These are phyloP conservation scores for Ibidorhyncha struthersii DNA, from an alignment of 2,113 vertebrate genomes.

Conservation along the genomic window DNA sequence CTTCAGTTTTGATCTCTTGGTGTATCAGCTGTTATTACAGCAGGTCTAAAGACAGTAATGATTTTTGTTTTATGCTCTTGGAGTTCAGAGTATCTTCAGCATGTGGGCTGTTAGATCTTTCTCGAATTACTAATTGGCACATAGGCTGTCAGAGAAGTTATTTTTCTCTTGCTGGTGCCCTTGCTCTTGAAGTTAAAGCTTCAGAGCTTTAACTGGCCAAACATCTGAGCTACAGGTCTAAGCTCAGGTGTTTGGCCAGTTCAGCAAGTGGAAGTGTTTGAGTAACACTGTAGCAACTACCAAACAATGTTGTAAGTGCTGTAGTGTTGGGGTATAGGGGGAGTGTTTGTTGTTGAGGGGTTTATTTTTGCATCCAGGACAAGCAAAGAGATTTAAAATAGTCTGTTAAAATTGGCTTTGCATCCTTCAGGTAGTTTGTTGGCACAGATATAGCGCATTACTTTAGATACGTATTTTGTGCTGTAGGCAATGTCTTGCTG, in stretches of 20 bases:
- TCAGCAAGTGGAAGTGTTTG: background rate
- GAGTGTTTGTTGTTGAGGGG: background rate
- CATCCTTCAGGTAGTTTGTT: background rate
- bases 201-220: background rate
- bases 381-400: background rate
- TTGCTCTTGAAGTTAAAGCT: background rate
- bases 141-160: background rate
- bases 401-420: background rate
- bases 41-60: background rate
- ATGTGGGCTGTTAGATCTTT: background rate
- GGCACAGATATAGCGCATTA: background rate
- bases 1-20: background rate
- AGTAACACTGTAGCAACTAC: background rate
- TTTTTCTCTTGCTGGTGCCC: background rate
- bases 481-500: background rate
- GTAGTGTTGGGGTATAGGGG: background rate
- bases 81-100: background rate
- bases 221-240: background rate
- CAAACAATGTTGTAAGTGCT: background rate
- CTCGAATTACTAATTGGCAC: conserved; percentile 2
- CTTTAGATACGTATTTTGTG: background rate
- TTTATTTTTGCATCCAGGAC: background rate
- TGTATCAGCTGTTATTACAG: background rate
- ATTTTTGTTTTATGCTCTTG: background rate
- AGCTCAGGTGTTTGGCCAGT: background rate